Conservation (phyloP, 53 echinoderm and acorn worm genomes). For the Arbacia lixula region DNA sequence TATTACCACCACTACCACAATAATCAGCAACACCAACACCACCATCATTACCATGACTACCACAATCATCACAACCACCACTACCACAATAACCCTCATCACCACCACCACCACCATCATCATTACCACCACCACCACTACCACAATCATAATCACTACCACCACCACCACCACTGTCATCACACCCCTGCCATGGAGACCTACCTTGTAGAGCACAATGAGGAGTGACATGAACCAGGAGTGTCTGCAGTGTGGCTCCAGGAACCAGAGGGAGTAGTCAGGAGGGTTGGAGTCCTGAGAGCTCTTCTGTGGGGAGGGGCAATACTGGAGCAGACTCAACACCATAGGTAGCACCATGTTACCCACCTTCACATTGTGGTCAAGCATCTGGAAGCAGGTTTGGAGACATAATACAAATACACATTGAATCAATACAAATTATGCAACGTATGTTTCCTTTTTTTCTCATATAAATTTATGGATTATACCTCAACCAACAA, state of each 20-base stretch:
- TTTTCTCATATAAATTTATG: too few relatives aligned
- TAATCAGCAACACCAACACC: too few relatives aligned
- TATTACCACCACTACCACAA: constrained; percentile 10
- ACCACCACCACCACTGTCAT: not conserved
- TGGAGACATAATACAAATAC: too few relatives aligned
- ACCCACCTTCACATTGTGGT: constrained; percentile 91
- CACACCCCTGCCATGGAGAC: not conserved
- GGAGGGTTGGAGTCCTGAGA: constrained; percentile 74
- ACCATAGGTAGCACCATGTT: constrained; percentile 83
- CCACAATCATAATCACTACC: too few relatives aligned
- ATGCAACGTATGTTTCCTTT: too few relatives aligned
- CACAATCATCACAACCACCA: too few relatives aligned
- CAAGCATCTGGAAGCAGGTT: constrained; percentile 90
- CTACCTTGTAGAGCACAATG: constrained; percentile 93
- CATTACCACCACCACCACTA: not conserved
- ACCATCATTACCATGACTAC: not conserved
- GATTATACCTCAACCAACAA: too few relatives aligned
- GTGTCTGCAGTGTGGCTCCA: constrained; percentile 90
- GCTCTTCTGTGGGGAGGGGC: constrained; percentile 88
- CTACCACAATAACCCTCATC: too few relatives aligned
- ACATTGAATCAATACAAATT: too few relatives aligned
- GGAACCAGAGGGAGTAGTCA: constrained; percentile 93
- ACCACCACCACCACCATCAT: too few relatives aligned
- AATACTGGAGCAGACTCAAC: constrained; percentile 82
- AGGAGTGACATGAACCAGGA: constrained; percentile 94